Evolutionary conservation across 2,888 invertebrate genomes (phyloP).

Genomic region (Dicyrtomina minuta): DNA sequence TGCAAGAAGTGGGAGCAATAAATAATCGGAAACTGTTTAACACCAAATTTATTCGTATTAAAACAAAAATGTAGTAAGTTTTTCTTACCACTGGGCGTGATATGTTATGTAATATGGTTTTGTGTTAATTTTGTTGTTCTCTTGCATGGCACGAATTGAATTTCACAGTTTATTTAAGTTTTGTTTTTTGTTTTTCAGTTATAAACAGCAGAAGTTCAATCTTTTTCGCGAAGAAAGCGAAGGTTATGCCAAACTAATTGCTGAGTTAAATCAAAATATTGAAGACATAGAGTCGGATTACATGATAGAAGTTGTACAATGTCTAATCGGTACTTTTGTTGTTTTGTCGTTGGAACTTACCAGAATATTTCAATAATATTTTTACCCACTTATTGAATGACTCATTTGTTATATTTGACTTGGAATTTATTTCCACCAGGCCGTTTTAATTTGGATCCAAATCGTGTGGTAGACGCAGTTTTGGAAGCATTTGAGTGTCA

Average conservation of each 20-base stretch:
- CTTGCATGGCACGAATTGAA: no score
- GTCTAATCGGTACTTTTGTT: constrained; percentile 73
- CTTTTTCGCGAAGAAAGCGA: constrained; percentile 98
- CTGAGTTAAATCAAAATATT: constrained; percentile 86
- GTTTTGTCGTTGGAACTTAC: no score
- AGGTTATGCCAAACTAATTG: constrained; percentile 94
- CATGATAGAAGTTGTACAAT: constrained; percentile 85
- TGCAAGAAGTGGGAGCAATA: constrained; percentile 87
- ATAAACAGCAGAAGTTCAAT: constrained; percentile 99
- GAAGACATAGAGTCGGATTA: constrained; percentile 65
- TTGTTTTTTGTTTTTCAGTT: constrained; percentile 68
- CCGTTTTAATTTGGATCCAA: constrained; percentile 98
- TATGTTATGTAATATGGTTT: no score
- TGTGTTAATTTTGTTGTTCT: no score
- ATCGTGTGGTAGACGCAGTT: constrained; percentile 92
- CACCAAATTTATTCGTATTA: constrained; percentile 88
- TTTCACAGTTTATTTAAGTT: no score
- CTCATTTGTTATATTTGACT: neutral
- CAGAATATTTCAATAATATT: no score
- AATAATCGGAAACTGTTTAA: constrained; percentile 81
- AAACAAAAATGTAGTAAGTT: constrained; percentile 96
- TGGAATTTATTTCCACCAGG: constrained; percentile 63
- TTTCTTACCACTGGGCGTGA: neutral
- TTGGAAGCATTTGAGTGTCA: constrained; percentile 93
- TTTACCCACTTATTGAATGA: neutral